A percentile compares a stretch with the other conserved stretches of the same genome.
Conservation (phyloP, 2,797 vertebrate species). For the Phrynocephalus vlangalii region DNA sequence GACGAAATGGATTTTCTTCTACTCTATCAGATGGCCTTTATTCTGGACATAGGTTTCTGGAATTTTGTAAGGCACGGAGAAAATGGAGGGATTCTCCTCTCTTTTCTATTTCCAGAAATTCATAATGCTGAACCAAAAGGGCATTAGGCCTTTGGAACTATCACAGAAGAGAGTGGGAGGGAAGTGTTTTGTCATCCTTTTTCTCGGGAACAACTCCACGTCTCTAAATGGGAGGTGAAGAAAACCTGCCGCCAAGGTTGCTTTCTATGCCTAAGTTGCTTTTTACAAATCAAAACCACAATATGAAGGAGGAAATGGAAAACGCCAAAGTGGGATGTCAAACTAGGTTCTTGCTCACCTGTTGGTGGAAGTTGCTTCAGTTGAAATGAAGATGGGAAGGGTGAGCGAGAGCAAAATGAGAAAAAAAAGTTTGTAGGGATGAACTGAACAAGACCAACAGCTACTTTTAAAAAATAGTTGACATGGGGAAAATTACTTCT, state of each 20-base stretch:
- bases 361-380: not conserved
- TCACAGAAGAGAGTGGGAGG: not conserved
- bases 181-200: not conserved
- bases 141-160: not conserved
- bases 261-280: not conserved
- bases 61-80: not conserved
- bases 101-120: not conserved
- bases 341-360: not conserved
- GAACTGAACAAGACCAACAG: not conserved
- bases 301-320: not conserved
- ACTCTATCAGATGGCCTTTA: not conserved
- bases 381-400: not conserved
- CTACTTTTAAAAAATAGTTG: no score
- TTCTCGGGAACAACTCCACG: not conserved
- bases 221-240: not conserved
- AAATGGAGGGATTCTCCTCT: not conserved
- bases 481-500: no score
- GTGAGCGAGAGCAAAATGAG: not conserved
- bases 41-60: not conserved
- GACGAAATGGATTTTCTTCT: not conserved
- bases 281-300: not conserved
- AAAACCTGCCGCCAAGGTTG: not conserved
- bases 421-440: not conserved
- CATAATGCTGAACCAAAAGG: not conserved
- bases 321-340: not conserved